A percentile compares a stretch with the other conserved stretches of the same genome.
Evolutionary conservation across 2,888 invertebrate species (phyloP).

Genomic region (Scaptomyza parva): DNA sequence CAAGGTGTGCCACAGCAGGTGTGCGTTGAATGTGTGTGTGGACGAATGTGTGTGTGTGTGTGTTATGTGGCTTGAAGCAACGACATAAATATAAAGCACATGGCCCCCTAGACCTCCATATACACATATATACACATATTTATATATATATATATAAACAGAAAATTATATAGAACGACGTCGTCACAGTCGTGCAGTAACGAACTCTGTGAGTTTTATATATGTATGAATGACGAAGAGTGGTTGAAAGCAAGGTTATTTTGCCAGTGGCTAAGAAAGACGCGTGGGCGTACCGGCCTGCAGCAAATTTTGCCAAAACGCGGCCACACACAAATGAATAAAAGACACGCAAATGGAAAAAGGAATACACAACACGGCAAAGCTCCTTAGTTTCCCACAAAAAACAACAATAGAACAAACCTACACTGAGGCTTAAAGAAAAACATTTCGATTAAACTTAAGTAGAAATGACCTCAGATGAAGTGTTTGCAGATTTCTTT

Average conservation of each 20-base stretch:
- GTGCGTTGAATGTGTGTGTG: conserved; percentile 49
- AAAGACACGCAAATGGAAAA: conserved; percentile 62
- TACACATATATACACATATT: conserved; percentile 14
- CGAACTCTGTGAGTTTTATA: conserved; percentile 61
- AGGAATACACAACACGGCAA: conserved; percentile 35
- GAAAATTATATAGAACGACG: conserved; percentile 65
- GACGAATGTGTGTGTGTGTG: conserved; percentile 17
- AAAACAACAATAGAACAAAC: conserved; percentile 55
- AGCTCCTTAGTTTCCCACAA: conserved; percentile 39
- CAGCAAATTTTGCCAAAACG: conserved; percentile 51
- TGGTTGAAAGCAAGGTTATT: conserved; percentile 76
- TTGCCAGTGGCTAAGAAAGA: conserved; percentile 56
- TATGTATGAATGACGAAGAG: conserved; percentile 57
- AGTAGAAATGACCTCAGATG: neutral
- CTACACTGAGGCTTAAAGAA: conserved; percentile 4
- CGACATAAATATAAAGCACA: conserved; percentile 46
- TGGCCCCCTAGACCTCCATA: conserved; percentile 19
- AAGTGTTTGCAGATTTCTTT: neutral
- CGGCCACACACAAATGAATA: conserved; percentile 61
- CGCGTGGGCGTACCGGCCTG: conserved; percentile 37
- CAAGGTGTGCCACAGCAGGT: conserved; percentile 69
- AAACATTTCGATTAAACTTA: neutral
- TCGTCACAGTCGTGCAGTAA: conserved; percentile 57
- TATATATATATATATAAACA: conserved; percentile 38
- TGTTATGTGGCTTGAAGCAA: conserved; percentile 20